phyloP scores from a whole-genome alignment of 1,140 invertebrate genomes.

The Drosophila malerkotliana region DNA sequence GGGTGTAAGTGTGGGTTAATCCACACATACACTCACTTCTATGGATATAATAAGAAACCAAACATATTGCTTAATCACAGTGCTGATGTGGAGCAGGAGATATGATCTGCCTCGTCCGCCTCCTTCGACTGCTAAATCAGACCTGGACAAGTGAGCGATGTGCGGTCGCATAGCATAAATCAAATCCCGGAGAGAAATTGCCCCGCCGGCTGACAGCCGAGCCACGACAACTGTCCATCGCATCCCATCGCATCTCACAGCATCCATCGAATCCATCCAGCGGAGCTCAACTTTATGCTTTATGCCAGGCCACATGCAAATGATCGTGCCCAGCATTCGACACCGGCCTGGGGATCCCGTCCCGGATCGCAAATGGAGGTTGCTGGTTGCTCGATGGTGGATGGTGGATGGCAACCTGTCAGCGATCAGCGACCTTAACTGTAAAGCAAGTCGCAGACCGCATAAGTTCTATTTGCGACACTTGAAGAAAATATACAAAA shows the following conservation, averaged over 20 bases:
- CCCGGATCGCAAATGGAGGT: slow-evolving; percentile 1
- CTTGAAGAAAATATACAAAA: neutral
- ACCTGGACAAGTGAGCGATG: slow-evolving; percentile 68
- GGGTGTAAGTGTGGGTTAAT: slow-evolving; percentile 67
- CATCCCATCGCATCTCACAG: slow-evolving; percentile 30
- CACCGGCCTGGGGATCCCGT: slow-evolving; percentile 47
- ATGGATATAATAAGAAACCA: slow-evolving; percentile 14
- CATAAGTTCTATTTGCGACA: slow-evolving; percentile 50
- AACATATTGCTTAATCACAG: slow-evolving; percentile 74
- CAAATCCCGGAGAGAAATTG: slow-evolving; percentile 72
- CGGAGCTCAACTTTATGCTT: slow-evolving; percentile 38
- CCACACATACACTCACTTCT: slow-evolving; percentile 1
- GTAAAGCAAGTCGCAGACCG: slow-evolving; percentile 64
- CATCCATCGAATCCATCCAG: slow-evolving; percentile 17
- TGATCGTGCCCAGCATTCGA: slow-evolving; percentile 75
- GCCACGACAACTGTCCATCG: slow-evolving; percentile 77
- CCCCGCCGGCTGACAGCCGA: slow-evolving; percentile 55
- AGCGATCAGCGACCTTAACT: slow-evolving; percentile 80
- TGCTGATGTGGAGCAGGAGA: slow-evolving; percentile 60
- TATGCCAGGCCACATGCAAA: slow-evolving; percentile 69
- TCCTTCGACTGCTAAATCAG: slow-evolving; percentile 16
- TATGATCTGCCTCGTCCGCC: slow-evolving; percentile 34
- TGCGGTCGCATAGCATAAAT: slow-evolving; percentile 71
- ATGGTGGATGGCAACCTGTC: slow-evolving; percentile 61
- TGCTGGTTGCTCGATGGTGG: neutral